phyloP scores from a whole-genome alignment of 2,113 vertebrate genomes.

The Cyanistes caeruleus region DNA sequence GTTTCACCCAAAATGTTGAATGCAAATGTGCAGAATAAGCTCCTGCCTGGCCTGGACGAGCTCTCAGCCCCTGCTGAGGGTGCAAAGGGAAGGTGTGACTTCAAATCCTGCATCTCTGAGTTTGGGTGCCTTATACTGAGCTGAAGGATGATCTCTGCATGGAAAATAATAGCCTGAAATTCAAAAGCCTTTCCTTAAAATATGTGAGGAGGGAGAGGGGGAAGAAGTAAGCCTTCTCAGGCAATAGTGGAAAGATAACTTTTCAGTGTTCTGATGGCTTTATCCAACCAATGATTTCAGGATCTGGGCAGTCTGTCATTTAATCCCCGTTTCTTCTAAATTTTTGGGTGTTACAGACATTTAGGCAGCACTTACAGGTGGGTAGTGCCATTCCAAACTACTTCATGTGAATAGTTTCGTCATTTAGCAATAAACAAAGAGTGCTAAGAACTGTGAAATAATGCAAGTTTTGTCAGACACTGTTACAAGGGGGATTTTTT shows the following conservation, averaged over 20 bases:
- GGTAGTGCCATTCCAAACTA: neutral
- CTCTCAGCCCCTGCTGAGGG: neutral
- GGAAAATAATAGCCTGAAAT: neutral
- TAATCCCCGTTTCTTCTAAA: neutral
- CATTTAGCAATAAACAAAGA: neutral
- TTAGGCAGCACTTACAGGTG: neutral
- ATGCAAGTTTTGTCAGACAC: neutral
- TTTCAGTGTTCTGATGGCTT: neutral
- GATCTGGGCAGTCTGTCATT: neutral
- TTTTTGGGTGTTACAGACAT: neutral
- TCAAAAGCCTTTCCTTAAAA: neutral
- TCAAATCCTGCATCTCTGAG: neutral
- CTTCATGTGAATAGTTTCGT: neutral
- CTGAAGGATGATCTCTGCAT: neutral
- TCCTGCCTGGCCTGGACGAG: neutral
- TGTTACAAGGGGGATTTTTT: neutral
- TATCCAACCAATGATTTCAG: neutral
- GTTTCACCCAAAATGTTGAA: neutral
- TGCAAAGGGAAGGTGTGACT: neutral
- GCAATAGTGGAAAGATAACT: neutral
- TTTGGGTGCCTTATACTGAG: neutral
- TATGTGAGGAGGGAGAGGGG: neutral
- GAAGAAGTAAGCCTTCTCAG: neutral
- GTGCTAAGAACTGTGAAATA: neutral
- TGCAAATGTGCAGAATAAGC: neutral